phyloP scores from a whole-genome alignment of 2,888 invertebrate species.

The Drosophila colorata region DNA sequence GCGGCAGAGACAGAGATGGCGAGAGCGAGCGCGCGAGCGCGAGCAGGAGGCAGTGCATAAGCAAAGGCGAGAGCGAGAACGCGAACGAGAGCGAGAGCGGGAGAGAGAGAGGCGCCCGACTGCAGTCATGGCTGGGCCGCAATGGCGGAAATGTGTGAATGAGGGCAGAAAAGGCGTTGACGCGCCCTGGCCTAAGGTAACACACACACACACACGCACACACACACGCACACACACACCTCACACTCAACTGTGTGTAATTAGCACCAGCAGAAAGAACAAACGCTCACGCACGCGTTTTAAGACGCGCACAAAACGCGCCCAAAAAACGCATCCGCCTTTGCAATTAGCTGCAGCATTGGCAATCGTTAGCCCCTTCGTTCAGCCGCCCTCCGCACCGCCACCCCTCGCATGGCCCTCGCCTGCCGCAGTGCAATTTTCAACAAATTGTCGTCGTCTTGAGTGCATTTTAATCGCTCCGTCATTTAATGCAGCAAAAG shows the following conservation, averaged over 20 bases:
- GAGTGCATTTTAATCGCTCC: slow-evolving; percentile 73
- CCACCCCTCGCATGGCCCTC: not conserved
- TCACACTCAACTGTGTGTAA: slow-evolving; percentile 39
- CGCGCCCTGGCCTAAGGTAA: slow-evolving; percentile 37
- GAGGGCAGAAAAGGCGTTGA: slow-evolving; percentile 66
- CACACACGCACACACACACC: not conserved
- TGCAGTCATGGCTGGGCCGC: slow-evolving; percentile 78
- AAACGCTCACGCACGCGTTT: slow-evolving; percentile 40
- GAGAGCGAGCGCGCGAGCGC: slow-evolving; percentile 8
- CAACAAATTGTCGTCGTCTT: slow-evolving; percentile 63
- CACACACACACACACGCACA: slow-evolving; percentile 11
- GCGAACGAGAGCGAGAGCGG: slow-evolving; percentile 26
- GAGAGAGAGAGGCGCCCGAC: slow-evolving; percentile 47
- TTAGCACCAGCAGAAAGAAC: slow-evolving; percentile 50
- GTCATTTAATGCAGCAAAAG: slow-evolving; percentile 29
- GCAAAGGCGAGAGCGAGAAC: slow-evolving; percentile 19
- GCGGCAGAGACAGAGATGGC: slow-evolving; percentile 10
- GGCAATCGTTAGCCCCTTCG: not conserved
- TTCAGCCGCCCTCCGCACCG: too few species aligned
- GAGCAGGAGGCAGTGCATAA: slow-evolving; percentile 4
- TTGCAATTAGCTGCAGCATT: slow-evolving; percentile 17
- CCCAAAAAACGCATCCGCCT: slow-evolving; percentile 19
- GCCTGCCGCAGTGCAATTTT: slow-evolving; percentile 19
- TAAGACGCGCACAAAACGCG: slow-evolving; percentile 55
- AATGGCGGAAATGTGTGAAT: slow-evolving; percentile 81